Evolutionary conservation across 2,113 vertebrate species (phyloP), one percentile per base, ranked within the genome.

Genomic region (Thunnus thynnus): DNA sequence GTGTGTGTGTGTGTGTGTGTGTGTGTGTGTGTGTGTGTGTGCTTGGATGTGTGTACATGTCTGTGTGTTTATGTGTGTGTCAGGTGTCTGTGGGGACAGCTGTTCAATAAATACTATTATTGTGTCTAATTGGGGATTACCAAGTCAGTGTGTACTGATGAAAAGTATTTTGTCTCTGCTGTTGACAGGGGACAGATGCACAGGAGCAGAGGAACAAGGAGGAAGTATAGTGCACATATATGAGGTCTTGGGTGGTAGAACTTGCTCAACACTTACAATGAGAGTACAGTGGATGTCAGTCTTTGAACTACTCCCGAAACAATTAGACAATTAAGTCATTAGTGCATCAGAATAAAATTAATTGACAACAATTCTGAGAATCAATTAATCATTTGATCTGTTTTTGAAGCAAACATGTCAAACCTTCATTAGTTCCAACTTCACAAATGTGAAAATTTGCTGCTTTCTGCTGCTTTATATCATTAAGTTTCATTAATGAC

Each of bases 21-120:
- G 22, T 22, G 22, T 22, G 22, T 22, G 22, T 58, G 58, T 22
- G 55, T 44, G 63, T 66, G 72, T 14, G 71, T 52, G 50, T 27
- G 66, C 5, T 17, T 50, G 36, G 30, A 10, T 10, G 16, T 56
- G 18, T 65, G 72, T 17, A 2, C n/a, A 3, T 4, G 44, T 17
- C 1, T 69, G n/a, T 76, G 72, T 72, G 68, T 61, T 3, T 58
- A 16, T 56, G 77, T 76, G 77, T 60, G 64, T 72, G 73, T 85
- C 83, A 87, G 83, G 90, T 88, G 86, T 89, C 78, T 82, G 66
- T 84, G 66, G 71, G 83, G 90, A 92, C 92, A 93, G 83, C 87
- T 92, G 90, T 78, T 92, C 80, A 82, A 79, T 91, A 91, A 92
- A 93, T 80, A 86, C 87, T 85, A 87, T 91, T 83, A 88, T 92